Percentiles rank a stretch among this genome's conserved stretches.
These are phyloP conservation scores for Tragulus kanchil DNA, from an alignment of 2,113 vertebrate genomes.

Conservation along the genomic window DNA sequence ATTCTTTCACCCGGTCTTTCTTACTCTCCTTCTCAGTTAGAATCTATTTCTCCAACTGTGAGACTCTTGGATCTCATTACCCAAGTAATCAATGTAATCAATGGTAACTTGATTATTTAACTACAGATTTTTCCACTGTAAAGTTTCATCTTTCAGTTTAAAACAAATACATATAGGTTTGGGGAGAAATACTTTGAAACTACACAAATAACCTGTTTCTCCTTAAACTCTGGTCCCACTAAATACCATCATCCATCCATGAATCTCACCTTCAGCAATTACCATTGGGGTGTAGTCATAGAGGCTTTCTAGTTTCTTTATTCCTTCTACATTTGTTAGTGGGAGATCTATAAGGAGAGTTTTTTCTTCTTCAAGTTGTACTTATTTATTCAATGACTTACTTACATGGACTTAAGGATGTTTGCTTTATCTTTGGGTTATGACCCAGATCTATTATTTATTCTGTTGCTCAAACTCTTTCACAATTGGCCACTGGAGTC, in stretches of 20 bases:
- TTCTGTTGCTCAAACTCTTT: neutral
- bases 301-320: neutral
- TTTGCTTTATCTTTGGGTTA: slow-evolving; percentile 35
- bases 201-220: neutral
- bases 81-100: too few relatives aligned
- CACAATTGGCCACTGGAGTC: neutral
- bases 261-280: neutral
- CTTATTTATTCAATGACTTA: slow-evolving; percentile 15
- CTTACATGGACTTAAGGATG: neutral
- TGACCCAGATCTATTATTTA: neutral
- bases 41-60: neutral
- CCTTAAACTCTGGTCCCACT: neutral
- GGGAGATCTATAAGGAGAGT: neutral
- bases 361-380: neutral
- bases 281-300: neutral
- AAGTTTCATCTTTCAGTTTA: neutral
- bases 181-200: neutral
- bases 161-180: neutral
- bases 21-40: neutral
- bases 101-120: neutral
- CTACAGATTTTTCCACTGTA: neutral
- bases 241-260: neutral
- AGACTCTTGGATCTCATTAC: neutral
- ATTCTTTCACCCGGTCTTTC: neutral
- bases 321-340: neutral